Evolutionary conservation across 2,888 invertebrate genomes (phyloP), one percentile per base, ranked within the genome.

Genomic region (Leptothorax acervorum): DNA sequence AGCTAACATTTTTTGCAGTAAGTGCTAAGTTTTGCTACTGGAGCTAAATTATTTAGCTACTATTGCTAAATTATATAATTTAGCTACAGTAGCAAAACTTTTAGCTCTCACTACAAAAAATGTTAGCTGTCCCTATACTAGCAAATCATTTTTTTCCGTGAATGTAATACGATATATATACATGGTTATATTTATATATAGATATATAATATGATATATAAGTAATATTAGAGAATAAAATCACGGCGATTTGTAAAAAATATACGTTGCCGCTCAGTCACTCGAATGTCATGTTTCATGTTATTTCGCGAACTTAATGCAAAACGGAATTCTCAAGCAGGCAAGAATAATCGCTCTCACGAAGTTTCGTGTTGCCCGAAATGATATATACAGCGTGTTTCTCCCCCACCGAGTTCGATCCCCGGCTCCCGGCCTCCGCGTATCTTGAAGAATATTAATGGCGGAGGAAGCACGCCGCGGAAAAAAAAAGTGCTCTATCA

Each of bases 321-420:
- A 57, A 73, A 42, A 57, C 42, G 42, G 31, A 75, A 75, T 75
- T 62, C 48, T n/a, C 57, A 42, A 73, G 48, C 74, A 23, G 62
- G 35, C 3, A 18, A 48, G 60, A 74, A 74, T 42, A 62, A 75
- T 62, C 45, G 42, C 18, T 18, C 62, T 48, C 48, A 28, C 48
- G n/a, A 62, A 62, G 74, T 48, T 62, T 62, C 62, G 35, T 35
- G 35, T 62, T 48, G 48, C 31, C 18, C 35, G 12, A 75, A 62
- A 75, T 75, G 62, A 75, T 75, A 62, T 62, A 75, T 73, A 73
- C 73, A 57, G 42, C 57, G 18, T 31, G n/a, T 45, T 45, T 48
- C 73, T 39, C n/a, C 18, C 42, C 45, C 31, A 2, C 31, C 57
- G 57, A 12, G 9, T 75, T 31, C 31, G 48, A 48, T 15, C 23